Base-by-base conservation (phyloP, 1,140 invertebrate species). In the Cardiocondyla obscurior region DNA sequence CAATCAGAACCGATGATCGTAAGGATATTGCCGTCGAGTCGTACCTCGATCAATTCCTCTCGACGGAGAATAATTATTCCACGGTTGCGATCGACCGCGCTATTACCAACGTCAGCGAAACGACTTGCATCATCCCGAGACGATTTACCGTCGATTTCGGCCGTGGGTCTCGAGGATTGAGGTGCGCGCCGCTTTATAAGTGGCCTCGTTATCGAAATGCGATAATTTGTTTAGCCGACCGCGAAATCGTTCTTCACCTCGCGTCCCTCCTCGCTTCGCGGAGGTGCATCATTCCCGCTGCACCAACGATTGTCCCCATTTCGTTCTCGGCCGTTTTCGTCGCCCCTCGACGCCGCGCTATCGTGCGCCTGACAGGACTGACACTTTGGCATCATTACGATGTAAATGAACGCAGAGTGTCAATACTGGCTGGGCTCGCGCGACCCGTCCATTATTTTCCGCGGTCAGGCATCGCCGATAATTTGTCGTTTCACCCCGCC, bases 191-290 rank as follows among this genome's bases (percentile, higher is more conserved):
- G n/a, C 74, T 89, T 85, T 84, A 84, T 67, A 65, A 89, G 84
- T 82, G 88, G 77, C 76, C 88, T 89, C 84, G 87, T 89, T 89
- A 89, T 89, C 88, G 87, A 89, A 89, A 89, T 86, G 85, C 88
- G 87, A 89, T 89, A 86, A 89, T 89, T 89, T 89, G 88, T 89
- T 89, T 89, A 89, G 84, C 72, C 82, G 55, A 89, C 82, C 88
- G 65, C 87, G 82, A 88, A 88, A 88, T 83, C 83, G 42, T 36
- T 81, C 57, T 64, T 14, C 8, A 12, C 74, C 10, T 49, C n/a
- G n/a, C 49, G 0, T 22, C 33, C 39, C 19, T 22, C 33, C 19
- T 12, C 7, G 28, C 22, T 19, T 44, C 1, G 19, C 12, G 16
- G 53, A 19, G 57, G 22, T 33, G 67, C 51, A 28, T 36, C 51